Percentiles rank a stretch among this genome's conserved stretches.
These are phyloP conservation scores for Heliothis peltigera DNA, from an alignment of 2,888 invertebrate species.

Conservation along the genomic window DNA sequence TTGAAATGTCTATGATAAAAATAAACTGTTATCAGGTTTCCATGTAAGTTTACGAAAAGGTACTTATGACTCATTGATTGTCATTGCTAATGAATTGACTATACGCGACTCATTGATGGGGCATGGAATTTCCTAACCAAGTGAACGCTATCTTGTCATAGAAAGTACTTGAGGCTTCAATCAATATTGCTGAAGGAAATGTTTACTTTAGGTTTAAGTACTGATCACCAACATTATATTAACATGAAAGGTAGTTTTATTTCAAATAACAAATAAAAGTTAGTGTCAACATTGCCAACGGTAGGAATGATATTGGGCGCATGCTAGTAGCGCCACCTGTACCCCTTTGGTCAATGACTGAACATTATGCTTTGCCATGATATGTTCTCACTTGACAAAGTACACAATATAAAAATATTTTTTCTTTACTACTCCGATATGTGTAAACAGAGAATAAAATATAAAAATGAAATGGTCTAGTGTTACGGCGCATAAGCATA, in stretches of 20 bases:
- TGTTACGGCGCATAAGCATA: conserved; percentile 27
- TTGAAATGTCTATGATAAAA: conserved; percentile 13
- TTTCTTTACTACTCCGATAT: not conserved
- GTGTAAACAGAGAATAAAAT: conserved; percentile 15
- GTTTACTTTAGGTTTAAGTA: not conserved
- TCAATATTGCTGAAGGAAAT: conserved; percentile 9
- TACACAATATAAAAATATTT: not conserved
- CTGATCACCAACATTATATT: conserved; percentile 2
- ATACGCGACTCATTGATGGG: conserved; percentile 25
- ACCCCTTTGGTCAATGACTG: too few relatives aligned
- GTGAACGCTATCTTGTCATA: conserved; percentile 14
- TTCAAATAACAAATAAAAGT: not conserved
- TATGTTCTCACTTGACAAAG: too few relatives aligned
- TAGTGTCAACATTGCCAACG: too few relatives aligned
- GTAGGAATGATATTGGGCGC: too few relatives aligned
- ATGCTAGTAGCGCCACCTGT: too few relatives aligned
- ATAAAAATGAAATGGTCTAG: not conserved
- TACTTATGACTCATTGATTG: conserved; percentile 42
- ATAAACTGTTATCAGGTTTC: conserved; percentile 7
- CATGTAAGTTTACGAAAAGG: conserved; percentile 14
- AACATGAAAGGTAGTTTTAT: not conserved
- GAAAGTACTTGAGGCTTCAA: conserved; percentile 15
- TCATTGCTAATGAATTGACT: conserved; percentile 40
- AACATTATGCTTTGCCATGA: too few relatives aligned
- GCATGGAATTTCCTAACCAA: conserved; percentile 9